These are phyloP conservation scores for Amblyteles armatorius DNA, from an alignment of 2,888 invertebrate genomes.

Conservation along the genomic window DNA sequence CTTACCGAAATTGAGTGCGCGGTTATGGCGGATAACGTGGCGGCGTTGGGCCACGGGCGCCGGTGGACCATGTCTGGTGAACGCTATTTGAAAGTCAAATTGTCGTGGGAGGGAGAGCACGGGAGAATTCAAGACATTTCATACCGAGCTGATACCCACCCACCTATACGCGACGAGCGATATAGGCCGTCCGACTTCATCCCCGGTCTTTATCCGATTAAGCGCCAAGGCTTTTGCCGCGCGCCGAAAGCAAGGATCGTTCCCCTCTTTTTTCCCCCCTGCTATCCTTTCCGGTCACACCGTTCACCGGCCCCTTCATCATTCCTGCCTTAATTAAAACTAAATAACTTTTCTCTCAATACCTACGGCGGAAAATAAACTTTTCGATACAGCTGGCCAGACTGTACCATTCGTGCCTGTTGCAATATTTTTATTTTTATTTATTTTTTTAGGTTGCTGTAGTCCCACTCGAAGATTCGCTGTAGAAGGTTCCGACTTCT, in stretches of 20 bases:
- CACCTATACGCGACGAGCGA: slow-evolving; percentile 19
- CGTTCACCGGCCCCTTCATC: slow-evolving; percentile 29
- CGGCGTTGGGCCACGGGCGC: slow-evolving; percentile 19
- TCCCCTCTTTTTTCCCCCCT: not conserved
- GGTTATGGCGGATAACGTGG: slow-evolving; percentile 71
- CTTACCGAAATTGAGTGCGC: slow-evolving; percentile 76
- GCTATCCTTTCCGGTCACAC: slow-evolving; percentile 46
- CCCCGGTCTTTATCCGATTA: slow-evolving; percentile 56
- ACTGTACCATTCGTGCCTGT: not conserved
- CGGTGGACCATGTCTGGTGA: slow-evolving; percentile 44
- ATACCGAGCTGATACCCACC: slow-evolving; percentile 72
- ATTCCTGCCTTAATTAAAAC: slow-evolving; percentile 51
- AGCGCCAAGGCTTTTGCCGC: slow-evolving; percentile 44
- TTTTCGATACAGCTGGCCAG: not conserved
- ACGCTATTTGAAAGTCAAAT: slow-evolving; percentile 71
- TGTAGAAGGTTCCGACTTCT: too few species aligned
- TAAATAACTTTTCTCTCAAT: slow-evolving; percentile 36
- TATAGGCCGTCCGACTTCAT: slow-evolving; percentile 33
- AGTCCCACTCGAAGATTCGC: not conserved
- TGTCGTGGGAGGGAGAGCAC: slow-evolving; percentile 56
- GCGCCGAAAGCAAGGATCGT: slow-evolving; percentile 41
- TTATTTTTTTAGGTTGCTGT: not conserved
- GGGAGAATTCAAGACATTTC: slow-evolving; percentile 77
- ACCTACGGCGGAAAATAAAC: not conserved
- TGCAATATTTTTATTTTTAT: not conserved